Percentiles rank a stretch among this genome's conserved stretches.
phyloP scores from a whole-genome alignment of 2,113 vertebrate genomes.

The Cynopterus brachyotis region DNA sequence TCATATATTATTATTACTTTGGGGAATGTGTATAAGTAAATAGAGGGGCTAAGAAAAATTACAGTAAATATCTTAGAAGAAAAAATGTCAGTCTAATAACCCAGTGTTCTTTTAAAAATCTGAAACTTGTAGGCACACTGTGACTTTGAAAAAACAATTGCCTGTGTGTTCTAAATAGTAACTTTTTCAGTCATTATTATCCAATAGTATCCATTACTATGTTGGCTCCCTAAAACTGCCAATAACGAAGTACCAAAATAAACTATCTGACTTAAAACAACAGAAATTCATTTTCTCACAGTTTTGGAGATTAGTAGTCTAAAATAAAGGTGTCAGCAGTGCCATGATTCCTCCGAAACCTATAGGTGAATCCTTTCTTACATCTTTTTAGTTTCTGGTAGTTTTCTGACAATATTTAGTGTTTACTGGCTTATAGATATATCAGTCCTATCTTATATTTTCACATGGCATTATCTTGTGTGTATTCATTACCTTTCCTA shows the following conservation, averaged over 20 bases:
- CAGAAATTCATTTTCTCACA: neutral
- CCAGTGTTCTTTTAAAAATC: neutral
- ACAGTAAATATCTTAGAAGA: neutral
- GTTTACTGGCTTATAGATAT: neutral
- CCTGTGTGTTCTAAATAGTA: neutral
- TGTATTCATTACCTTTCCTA: neutral
- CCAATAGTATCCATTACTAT: neutral
- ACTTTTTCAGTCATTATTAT: neutral
- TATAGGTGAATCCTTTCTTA: neutral
- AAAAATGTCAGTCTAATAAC: neutral
- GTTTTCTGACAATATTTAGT: neutral
- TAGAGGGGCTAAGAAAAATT: neutral
- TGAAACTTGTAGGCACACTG: neutral
- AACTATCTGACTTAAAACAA: neutral
- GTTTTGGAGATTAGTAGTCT: neutral
- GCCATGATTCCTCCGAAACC: neutral
- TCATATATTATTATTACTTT: neutral
- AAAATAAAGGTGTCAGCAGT: neutral
- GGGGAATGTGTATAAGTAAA: neutral
- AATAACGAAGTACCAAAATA: neutral
- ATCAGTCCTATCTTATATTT: neutral
- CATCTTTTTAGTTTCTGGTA: neutral
- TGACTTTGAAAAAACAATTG: neutral
- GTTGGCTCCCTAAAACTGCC: no score
- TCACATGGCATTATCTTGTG: neutral